phyloP scores from a whole-genome alignment of 2,888 invertebrate species.

The Strigamia crassipes region DNA sequence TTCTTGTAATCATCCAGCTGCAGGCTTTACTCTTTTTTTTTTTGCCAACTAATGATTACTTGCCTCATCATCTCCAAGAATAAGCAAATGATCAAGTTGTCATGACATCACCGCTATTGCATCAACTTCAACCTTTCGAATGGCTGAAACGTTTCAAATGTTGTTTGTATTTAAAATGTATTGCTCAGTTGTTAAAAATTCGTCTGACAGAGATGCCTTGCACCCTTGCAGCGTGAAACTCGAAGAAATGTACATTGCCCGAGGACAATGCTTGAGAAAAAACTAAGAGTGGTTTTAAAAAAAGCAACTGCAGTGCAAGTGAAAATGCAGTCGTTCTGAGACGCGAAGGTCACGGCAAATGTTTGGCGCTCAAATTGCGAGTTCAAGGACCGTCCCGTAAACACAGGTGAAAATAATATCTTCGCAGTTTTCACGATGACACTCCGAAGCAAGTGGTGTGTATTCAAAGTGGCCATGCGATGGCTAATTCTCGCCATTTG shows the following conservation, averaged over 20 bases:
- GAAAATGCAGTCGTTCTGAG: neutral
- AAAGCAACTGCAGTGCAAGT: constrained; percentile 4
- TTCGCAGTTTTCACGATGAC: neutral
- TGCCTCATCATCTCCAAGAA: neutral
- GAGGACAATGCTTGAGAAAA: neutral
- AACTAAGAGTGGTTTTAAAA: constrained; percentile 7
- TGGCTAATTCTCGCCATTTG: neutral
- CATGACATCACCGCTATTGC: constrained; percentile 23
- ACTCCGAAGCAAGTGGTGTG: neutral
- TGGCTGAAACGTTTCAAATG: neutral
- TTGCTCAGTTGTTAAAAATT: neutral
- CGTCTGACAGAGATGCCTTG: neutral
- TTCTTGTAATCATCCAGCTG: neutral
- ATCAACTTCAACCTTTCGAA: constrained; percentile 26
- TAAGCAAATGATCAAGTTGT: neutral
- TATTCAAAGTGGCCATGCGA: neutral
- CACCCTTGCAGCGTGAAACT: neutral
- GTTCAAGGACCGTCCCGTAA: neutral
- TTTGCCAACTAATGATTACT: neutral
- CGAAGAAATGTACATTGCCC: neutral
- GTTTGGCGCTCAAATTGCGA: neutral
- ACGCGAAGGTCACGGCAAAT: neutral
- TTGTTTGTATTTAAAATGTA: neutral
- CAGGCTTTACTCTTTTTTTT: neutral
- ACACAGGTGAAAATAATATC: neutral